Percentiles rank a stretch among this genome's conserved stretches.
These are phyloP conservation scores for Holcopasites calliopsidis DNA, from an alignment of 1,140 invertebrate genomes.

Conservation along the genomic window DNA sequence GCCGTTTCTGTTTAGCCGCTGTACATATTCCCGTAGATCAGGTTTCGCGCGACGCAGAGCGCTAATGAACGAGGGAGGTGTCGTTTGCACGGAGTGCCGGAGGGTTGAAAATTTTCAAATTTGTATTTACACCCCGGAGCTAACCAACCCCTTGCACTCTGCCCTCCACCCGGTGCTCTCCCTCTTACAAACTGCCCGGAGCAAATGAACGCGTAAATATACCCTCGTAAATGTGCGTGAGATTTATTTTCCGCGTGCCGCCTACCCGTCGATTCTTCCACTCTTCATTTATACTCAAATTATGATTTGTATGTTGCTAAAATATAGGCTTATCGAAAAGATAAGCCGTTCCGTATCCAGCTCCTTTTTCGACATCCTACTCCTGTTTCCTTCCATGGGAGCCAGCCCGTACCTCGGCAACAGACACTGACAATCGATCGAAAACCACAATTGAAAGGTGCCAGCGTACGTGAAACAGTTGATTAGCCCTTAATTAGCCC, in stretches of 20 bases:
- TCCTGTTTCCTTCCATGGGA: neutral
- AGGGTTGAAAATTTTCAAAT: conserved; percentile 64
- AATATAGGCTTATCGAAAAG: too few relatives aligned
- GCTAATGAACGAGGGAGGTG: conserved; percentile 71
- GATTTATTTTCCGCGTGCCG: conserved; percentile 39
- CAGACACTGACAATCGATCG: conserved; percentile 41
- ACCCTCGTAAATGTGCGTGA: conserved; percentile 45
- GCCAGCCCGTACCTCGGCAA: conserved; percentile 1
- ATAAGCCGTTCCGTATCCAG: too few relatives aligned
- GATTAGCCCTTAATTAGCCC: conserved; percentile 63
- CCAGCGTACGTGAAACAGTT: conserved; percentile 55
- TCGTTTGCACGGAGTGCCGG: conserved; percentile 64
- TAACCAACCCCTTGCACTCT: conserved; percentile 14
- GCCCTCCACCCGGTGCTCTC: neutral
- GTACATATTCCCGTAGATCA: conserved; percentile 58
- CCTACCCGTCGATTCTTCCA: neutral
- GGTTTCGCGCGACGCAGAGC: conserved; percentile 64
- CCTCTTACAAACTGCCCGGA: neutral
- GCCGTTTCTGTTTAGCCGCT: conserved; percentile 30
- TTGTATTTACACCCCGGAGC: conserved; percentile 55
- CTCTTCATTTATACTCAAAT: too few relatives aligned
- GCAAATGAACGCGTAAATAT: conserved; percentile 56
- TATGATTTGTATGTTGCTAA: too few relatives aligned
- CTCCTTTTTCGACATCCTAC: neutral
- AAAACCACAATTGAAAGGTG: conserved; percentile 60